Evolutionary conservation across 2,113 vertebrate species (phyloP).

Genomic region (Urocolius indicus): DNA sequence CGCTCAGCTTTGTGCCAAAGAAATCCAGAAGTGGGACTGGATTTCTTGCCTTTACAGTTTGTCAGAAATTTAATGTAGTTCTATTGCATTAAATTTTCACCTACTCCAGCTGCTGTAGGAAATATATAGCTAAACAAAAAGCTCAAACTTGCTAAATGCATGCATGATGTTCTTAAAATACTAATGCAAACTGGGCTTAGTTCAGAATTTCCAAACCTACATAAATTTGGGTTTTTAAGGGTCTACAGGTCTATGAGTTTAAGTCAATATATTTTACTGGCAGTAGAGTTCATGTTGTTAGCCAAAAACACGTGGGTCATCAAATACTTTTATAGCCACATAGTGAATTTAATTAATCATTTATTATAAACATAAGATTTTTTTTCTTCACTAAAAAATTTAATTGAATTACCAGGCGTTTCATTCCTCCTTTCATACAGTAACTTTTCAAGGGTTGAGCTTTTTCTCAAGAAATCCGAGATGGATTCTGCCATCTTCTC

Average conservation of each 20-base stretch:
- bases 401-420: conserved; percentile 40
- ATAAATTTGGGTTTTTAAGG: conserved; percentile 36
- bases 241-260: conserved; percentile 24
- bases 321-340: conserved; percentile 56
- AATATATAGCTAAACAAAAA: conserved; percentile 65
- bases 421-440: neutral
- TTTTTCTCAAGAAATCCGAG: neutral
- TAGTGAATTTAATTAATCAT: conserved; percentile 66
- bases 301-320: conserved; percentile 42
- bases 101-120: conserved; percentile 32
- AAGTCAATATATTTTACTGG: conserved; percentile 61
- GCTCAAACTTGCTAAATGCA: conserved; percentile 55
- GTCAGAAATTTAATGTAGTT: conserved; percentile 59
- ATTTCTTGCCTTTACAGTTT: conserved; percentile 46
- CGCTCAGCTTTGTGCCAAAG: conserved; percentile 17
- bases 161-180: conserved; percentile 48
- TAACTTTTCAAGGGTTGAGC: neutral
- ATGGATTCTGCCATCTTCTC: neutral
- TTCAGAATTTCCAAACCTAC: conserved; percentile 56
- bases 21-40: conserved; percentile 1
- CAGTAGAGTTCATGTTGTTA: conserved; percentile 46
- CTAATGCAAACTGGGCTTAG: conserved; percentile 5
- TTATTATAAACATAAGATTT: conserved; percentile 52
- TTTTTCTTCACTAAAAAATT: conserved; percentile 59
- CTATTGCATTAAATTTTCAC: conserved; percentile 49